A percentile compares a stretch with the other conserved stretches of the same genome.
Evolutionary conservation across 2,113 vertebrate genomes (phyloP).

Genomic region (Paedocypris sp.): DNA sequence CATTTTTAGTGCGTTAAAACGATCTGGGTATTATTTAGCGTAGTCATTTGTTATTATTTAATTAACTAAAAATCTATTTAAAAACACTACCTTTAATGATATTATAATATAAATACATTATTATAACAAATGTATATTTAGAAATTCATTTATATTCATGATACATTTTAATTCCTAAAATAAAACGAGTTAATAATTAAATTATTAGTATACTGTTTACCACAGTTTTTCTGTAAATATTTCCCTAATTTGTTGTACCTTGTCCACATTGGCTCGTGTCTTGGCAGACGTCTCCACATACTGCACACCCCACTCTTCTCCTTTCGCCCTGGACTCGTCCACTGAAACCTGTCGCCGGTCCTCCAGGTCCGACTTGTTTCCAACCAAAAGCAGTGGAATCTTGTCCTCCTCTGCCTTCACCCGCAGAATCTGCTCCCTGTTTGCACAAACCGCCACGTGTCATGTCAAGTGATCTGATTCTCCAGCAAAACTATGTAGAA

Average conservation of each 20-base stretch:
- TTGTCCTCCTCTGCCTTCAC: conserved; percentile 38
- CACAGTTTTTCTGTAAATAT: too few species aligned
- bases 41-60: too few species aligned
- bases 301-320: conserved; percentile 54
- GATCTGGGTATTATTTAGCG: too few species aligned
- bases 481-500: not conserved
- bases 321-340: conserved; percentile 29
- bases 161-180: too few species aligned
- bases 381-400: conserved; percentile 33
- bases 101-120: too few species aligned
- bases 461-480: not conserved
- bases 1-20: too few species aligned
- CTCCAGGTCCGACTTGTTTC: conserved; percentile 38
- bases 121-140: too few species aligned
- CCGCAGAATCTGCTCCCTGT: conserved; percentile 35
- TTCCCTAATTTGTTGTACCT: conserved; percentile 50
- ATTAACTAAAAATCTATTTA: too few species aligned
- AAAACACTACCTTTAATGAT: too few species aligned
- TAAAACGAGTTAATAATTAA: too few species aligned
- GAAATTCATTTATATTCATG: too few species aligned
- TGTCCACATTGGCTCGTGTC: conserved; percentile 65
- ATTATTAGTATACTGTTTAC: too few species aligned
- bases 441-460: not conserved
- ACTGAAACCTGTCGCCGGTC: conserved; percentile 34
- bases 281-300: conserved; percentile 66